A percentile compares a stretch with the other conserved stretches of the same genome.
phyloP scores from a whole-genome alignment of 2,113 vertebrate species.

The human (Homo sapiens) region GRCh38 chr2:163479501-163480000 shows the following conservation, averaged over 20 bases:
- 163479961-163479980: slow-evolving; percentile 82
- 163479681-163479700: slow-evolving; percentile 68
- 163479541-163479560: slow-evolving; percentile 62
- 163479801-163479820: slow-evolving; percentile 82
- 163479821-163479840: slow-evolving; percentile 72
- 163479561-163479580: not conserved
- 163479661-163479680: slow-evolving; percentile 43
- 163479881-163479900: slow-evolving; percentile 79
- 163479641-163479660: slow-evolving; percentile 58
- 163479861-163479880: slow-evolving; percentile 69
- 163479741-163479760: slow-evolving; percentile 73
- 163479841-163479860: slow-evolving; percentile 71
- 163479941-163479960: slow-evolving; percentile 82
- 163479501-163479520: slow-evolving; percentile 49
- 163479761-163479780: slow-evolving; percentile 25
- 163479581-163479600: not conserved
- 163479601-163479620: slow-evolving; percentile 53
- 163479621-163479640: slow-evolving; percentile 55
- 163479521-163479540: slow-evolving; percentile 64
- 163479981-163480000: slow-evolving; percentile 82
- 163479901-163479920: slow-evolving; percentile 72
- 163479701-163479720: slow-evolving; percentile 70
- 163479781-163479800: slow-evolving; percentile 67
- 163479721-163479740: slow-evolving; percentile 71
- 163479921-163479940: slow-evolving; percentile 68